These are phyloP conservation scores for Siderastrea siderea DNA, from an alignment of 92 coral and sea anemone species.

Conservation along the genomic window DNA sequence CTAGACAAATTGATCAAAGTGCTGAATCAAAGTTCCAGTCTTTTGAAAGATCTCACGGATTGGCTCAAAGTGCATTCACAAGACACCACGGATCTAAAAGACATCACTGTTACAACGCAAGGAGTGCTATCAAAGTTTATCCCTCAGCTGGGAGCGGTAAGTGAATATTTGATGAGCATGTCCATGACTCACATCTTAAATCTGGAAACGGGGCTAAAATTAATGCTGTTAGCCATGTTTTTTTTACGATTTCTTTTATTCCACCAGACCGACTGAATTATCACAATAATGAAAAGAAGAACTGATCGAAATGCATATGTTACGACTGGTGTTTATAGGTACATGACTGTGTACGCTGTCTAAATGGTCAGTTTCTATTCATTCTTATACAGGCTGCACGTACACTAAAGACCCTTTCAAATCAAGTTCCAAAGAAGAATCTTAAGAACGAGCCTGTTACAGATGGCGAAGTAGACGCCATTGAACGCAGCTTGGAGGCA, in stretches of 20 bases:
- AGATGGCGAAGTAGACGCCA: background rate
- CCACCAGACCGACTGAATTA: too few species aligned
- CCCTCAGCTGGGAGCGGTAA: constrained; percentile 1
- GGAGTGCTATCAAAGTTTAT: constrained; percentile 16
- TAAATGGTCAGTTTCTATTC: background rate
- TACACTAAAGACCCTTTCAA: background rate
- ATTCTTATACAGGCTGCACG: background rate
- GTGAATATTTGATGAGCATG: background rate
- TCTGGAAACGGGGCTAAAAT: background rate
- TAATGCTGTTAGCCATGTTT: too few species aligned
- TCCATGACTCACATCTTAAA: background rate
- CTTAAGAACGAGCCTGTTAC: background rate
- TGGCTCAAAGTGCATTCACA: constrained; percentile 7
- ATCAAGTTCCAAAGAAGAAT: background rate
- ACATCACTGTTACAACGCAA: background rate
- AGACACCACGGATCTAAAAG: background rate
- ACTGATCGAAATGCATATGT: background rate
- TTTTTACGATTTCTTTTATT: too few species aligned
- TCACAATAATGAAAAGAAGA: too few species aligned
- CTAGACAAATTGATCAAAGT: background rate
- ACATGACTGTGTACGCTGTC: background rate
- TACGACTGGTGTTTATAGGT: background rate
- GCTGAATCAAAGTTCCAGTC: background rate
- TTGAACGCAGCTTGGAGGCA: background rate
- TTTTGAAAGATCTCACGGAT: background rate